A percentile compares a stretch with the other conserved stretches of the same genome.
Evolutionary conservation across 1,140 invertebrate species (phyloP).

Genomic region (Hycleus phaleratus): DNA sequence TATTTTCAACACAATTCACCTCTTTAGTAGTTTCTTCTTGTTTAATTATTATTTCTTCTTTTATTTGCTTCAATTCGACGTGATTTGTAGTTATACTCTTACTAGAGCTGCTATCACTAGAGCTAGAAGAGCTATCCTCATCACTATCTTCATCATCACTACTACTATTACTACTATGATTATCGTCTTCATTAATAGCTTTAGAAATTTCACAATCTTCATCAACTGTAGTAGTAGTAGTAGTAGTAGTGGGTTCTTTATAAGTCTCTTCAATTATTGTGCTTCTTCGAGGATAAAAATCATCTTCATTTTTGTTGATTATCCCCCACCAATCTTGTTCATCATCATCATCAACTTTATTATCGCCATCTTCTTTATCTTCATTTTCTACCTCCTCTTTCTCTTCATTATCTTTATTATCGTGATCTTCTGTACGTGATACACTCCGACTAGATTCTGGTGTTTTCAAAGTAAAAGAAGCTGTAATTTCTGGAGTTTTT

Average conservation of each 20-base stretch:
- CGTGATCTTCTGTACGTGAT: background rate
- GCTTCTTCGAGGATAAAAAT: slow-evolving; percentile 3
- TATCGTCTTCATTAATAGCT: slow-evolving; percentile 6
- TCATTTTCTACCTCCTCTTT: background rate
- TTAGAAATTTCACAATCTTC: background rate
- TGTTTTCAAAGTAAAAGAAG: slow-evolving; percentile 10
- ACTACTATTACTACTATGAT: background rate
- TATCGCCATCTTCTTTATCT: background rate
- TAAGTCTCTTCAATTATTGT: slow-evolving; percentile 4
- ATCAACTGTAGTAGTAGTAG: too few relatives aligned
- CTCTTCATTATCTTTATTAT: slow-evolving; percentile 9
- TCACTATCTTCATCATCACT: background rate
- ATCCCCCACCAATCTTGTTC: slow-evolving; percentile 32
- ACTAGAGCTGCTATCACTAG: slow-evolving; percentile 27
- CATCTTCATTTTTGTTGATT: slow-evolving; percentile 24
- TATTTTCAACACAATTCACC: slow-evolving; percentile 2
- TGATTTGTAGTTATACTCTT: background rate
- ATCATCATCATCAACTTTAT: slow-evolving; percentile 22
- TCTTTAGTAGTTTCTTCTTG: too few relatives aligned
- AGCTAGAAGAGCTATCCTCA: slow-evolving; percentile 26
- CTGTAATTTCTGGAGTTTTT: slow-evolving; percentile 4
- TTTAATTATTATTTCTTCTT: slow-evolving; percentile 12
- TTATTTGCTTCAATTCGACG: too few relatives aligned
- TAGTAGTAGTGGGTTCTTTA: slow-evolving; percentile 4
- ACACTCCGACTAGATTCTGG: background rate